Base-by-base conservation (phyloP, 35 echinoderm and acorn worm species). In the Holothuria glaberrima region DNA sequence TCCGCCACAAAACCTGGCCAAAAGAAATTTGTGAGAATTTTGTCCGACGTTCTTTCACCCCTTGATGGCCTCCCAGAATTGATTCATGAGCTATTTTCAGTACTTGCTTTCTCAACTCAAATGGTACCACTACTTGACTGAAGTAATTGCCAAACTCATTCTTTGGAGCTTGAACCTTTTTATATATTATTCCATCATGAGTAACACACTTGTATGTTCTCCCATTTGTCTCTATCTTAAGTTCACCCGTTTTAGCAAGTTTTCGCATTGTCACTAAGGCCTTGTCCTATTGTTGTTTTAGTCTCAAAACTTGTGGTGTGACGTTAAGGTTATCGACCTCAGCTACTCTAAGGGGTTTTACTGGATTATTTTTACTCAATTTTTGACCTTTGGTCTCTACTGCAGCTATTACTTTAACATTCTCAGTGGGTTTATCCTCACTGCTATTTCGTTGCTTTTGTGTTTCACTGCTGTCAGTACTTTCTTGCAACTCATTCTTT, bases 1-100 rank as follows among this genome's bases (percentile, higher is more conserved):
- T 92, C 93, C 1, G 83, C 36, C 5, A 61, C 28, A 16, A 95
- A 67, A n/a, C 93, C 93, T 31, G 93, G 93, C 90, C 93, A 95
- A 60, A 54, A 91, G 44, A 95, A 95, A 21, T 95, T 34, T 3
- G 93, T 72, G 27, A 88, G 19, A 21, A 95, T 54, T 30, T 92
- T 82, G 18, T 95, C 93, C 14, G 0, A 41, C 2, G 93, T 95
- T 70, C 77, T 19, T 88, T 80, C 0, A 63, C 7, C 22, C 93
- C 93, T 54, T 80, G 77, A 82, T 95, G 90, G 2, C 93, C 90
- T 30, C 93, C 93, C 9, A 95, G 12, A 30, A 95, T 38, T 7
- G 83, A 78, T 25, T 95, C 90, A 57, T 95, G 90, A 9, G 74
- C 65, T 68, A 32, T 7, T 68, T 68, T 68, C 31, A 68, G 5